Base-by-base conservation (phyloP, 2,888 invertebrate species). In the Acronicta aceris region DNA sequence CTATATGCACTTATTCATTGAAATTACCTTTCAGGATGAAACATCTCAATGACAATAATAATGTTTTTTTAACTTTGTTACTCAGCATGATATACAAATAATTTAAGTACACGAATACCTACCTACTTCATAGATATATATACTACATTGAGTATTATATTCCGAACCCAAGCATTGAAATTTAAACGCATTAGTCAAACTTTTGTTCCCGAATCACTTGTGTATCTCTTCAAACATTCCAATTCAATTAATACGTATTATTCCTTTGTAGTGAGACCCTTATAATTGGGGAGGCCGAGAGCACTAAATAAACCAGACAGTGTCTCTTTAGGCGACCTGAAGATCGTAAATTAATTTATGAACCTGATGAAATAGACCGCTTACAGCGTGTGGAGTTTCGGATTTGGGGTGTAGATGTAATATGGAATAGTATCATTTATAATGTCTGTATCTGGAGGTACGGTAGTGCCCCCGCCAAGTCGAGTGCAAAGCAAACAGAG, bases 271-370 rank as follows among this genome's bases (percentile, higher is more conserved):
- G 30, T 30, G 13, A 40, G 30, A 41, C 50, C 41, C 21, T 57
- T 21, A n/a, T 47, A 50, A 57, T 42, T 51, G 27, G 43, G 55
- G 5, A 21, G 49, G 13, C 16, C 17, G 45, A 46, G 21, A 21
- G 21, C 17, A 9, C 57, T 56, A 64, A 63, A 64, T 50, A 65
- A 63, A 63, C 65, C 12, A 45, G 38, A 63, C 55, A 49, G 33
- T 63, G 63, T 55, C 25, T 50, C 12, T 64, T 55, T 40, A 65
- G 36, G 45, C 16, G 1, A 21, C 12, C 40, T 36, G 43, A 49
- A 30, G 30, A 49, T 63, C 56, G 49, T 46, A 50, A 56, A 65
- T 50, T 50, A 65, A 64, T 65, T 47, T 50, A 64, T 47, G 27
- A 42, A 50, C 36, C 12, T 56, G 36, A 21, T 50, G 45, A 65